Percentiles rank a stretch among this genome's conserved stretches.
Evolutionary conservation across 1,140 invertebrate species (phyloP).

Genomic region (Luehdorfia chinensis): DNA sequence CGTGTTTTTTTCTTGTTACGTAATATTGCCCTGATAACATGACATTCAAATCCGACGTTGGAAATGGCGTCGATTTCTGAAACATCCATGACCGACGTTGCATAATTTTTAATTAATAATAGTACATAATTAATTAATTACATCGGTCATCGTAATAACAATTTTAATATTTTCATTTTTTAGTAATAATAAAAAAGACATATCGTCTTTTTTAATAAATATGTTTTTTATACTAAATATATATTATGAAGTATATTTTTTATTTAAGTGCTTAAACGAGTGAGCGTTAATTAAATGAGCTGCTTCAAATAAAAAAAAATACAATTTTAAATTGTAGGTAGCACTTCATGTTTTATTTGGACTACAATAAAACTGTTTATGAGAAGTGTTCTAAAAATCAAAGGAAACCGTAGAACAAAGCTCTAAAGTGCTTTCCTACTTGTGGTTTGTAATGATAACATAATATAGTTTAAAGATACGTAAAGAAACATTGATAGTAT

Average conservation of each 20-base stretch:
- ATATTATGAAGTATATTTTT: too few relatives aligned
- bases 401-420: constrained; percentile 9
- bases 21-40: neutral
- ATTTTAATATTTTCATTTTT: too few relatives aligned
- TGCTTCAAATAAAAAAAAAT: too few relatives aligned
- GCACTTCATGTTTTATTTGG: constrained; percentile 2
- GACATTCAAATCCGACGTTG: neutral
- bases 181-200: too few relatives aligned
- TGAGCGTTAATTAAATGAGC: too few relatives aligned
- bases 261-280: too few relatives aligned
- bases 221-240: too few relatives aligned
- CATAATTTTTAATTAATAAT: too few relatives aligned
- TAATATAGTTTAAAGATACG: neutral
- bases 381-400: constrained; percentile 7
- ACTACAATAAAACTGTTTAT: constrained; percentile 16
- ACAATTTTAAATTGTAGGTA: too few relatives aligned
- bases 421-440: neutral
- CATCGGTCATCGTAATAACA: too few relatives aligned
- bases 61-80: neutral
- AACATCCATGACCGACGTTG: too few relatives aligned
- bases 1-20: neutral
- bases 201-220: too few relatives aligned
- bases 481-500: neutral
- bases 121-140: neutral
- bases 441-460: constrained; percentile 2